Base-by-base conservation (phyloP, 2,888 invertebrate genomes). In the Melinaea menophilus region DNA sequence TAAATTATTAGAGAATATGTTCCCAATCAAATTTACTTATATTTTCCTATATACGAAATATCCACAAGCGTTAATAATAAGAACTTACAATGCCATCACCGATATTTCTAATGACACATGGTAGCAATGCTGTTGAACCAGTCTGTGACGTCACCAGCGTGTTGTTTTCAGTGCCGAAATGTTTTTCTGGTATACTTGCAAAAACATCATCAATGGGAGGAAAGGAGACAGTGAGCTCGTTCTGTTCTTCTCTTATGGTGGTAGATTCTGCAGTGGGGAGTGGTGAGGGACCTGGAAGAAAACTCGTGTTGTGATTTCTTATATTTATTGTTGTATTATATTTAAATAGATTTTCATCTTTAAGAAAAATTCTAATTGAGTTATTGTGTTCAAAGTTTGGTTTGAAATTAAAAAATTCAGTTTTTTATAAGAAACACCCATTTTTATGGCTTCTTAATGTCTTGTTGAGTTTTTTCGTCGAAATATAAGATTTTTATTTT, bases 21-120 rank as follows among this genome's bases (percentile, higher is more conserved):
- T 56, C 35, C 35, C 12, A 56, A 13, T 12, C 31, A 41, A 3
- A 11, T 22, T 31, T 5, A 56, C 22, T 12, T 56, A 35, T 56
- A 31, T 41, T 56, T 41, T 56, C 22, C 22, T 22, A 22, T 22
- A 22, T 22, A 22, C 22, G 22, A 22, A 22, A 22, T 22, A 22
- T 22, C 22, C 22, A 22, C 22, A 22, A 22, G 22, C 22, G 22
- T 22, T 22, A 31, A 31, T 35, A 47, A 4, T 74, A 46, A 2
- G 31, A 51, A 93, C 96, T 95, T 85, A 97, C 97, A 92, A 95
- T 94, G 75, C 96, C 96, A 84, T 97, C 96, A 59, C 96, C 96
- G 74, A 96, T 95, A 81, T 96, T 95, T 81, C 95, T 94, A 70
- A 97, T 95, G 69, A 95, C 93, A 82, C 97, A 97, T 1, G 96